These are phyloP conservation scores for Dilophus febrilis DNA, from an alignment of 2,888 invertebrate genomes.

Conservation along the genomic window DNA sequence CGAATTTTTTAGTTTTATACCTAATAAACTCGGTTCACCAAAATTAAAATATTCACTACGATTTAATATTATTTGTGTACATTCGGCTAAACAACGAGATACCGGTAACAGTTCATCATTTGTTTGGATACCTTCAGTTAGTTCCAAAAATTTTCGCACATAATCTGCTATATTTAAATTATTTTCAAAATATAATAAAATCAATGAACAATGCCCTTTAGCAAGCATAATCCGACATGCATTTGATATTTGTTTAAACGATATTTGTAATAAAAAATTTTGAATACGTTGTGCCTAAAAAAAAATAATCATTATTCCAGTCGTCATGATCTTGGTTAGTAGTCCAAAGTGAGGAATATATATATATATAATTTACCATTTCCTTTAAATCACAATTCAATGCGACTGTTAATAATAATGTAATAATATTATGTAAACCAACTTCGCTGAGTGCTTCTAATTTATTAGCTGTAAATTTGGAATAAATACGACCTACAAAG, in stretches of 20 bases:
- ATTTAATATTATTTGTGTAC: constrained; percentile 19
- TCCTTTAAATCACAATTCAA: constrained; percentile 20
- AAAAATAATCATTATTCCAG: constrained; percentile 4
- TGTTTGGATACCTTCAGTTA: constrained; percentile 18
- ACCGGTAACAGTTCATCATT: constrained; percentile 17
- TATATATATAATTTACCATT: constrained; percentile 9
- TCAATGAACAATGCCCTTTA: constrained; percentile 27
- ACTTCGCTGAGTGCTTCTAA: constrained; percentile 34
- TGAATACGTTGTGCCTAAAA: constrained; percentile 22
- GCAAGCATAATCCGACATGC: constrained; percentile 21
- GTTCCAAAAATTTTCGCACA: constrained; percentile 21
- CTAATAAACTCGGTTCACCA: constrained; percentile 22
- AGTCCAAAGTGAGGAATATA: too few relatives aligned
- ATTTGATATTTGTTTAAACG: constrained; percentile 23
- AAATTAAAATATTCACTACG: constrained; percentile 19
- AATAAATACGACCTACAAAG: constrained; percentile 32
- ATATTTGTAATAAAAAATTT: constrained; percentile 24
- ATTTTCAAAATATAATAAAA: constrained; percentile 25
- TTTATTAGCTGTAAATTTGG: constrained; percentile 39
- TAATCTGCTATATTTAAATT: constrained; percentile 22
- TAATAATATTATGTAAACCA: constrained; percentile 37
- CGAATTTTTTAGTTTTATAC: too few relatives aligned
- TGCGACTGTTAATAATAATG: constrained; percentile 22
- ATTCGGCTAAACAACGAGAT: constrained; percentile 19
- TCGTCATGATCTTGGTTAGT: too few relatives aligned